These are phyloP conservation scores for Crypturellus tataupa DNA, from an alignment of 2,797 vertebrate species.

Conservation along the genomic window DNA sequence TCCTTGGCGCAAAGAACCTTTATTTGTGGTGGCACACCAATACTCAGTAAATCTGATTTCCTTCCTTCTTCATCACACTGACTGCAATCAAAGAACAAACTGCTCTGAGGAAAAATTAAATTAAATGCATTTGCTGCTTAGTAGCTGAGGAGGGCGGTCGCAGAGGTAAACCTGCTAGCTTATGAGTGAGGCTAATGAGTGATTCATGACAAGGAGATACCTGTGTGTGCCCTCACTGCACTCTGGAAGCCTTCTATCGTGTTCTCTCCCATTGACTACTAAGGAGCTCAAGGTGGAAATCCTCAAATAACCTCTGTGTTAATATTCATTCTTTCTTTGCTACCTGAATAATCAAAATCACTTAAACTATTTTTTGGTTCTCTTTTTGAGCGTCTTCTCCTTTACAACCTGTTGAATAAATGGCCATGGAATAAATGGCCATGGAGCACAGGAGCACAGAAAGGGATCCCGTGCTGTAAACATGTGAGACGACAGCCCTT, in stretches of 20 bases:
- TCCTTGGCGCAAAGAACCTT: neutral
- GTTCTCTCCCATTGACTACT: neutral
- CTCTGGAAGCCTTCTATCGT: neutral
- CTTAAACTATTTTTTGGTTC: neutral
- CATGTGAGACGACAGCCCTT: neutral
- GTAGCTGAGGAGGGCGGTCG: neutral
- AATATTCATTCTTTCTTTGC: neutral
- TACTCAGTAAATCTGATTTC: neutral
- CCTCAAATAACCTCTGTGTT: neutral
- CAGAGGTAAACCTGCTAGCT: neutral
- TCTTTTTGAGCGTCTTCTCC: neutral
- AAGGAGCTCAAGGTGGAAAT: neutral
- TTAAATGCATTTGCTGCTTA: neutral
- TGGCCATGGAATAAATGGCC: neutral
- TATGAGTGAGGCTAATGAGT: neutral
- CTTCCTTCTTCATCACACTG: neutral
- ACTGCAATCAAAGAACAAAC: neutral
- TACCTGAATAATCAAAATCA: neutral
- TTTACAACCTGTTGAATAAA: neutral
- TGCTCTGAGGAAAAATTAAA: neutral
- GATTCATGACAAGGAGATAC: neutral
- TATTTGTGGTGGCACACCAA: neutral
- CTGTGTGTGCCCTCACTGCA: neutral
- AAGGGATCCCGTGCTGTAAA: neutral
- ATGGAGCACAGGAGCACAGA: neutral